phyloP scores from a whole-genome alignment of 1,140 invertebrate genomes.

The Geopemphigus sp. region DNA sequence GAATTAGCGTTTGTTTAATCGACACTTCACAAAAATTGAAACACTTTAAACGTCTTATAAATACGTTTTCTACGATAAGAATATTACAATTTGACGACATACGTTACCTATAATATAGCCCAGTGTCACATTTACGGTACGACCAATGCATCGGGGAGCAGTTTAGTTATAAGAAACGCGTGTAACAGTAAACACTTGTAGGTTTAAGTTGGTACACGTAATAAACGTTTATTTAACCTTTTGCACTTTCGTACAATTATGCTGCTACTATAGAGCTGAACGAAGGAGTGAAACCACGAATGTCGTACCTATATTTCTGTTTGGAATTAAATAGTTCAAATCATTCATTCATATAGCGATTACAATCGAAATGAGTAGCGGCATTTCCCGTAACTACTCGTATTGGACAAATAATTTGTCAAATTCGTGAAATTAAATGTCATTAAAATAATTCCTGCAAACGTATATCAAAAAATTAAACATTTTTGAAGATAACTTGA shows the following conservation, averaged over 20 bases:
- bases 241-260: slow-evolving; percentile 40
- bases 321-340: slow-evolving; percentile 33
- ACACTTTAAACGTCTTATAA: background rate
- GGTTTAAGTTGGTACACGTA: slow-evolving; percentile 35
- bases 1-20: no score
- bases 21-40: background rate
- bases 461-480: no score
- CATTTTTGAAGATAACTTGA: no score
- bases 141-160: slow-evolving; percentile 17
- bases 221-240: slow-evolving; percentile 41
- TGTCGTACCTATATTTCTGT: background rate
- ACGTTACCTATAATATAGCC: slow-evolving; percentile 32
- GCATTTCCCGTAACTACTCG: no score
- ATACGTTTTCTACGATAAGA: background rate
- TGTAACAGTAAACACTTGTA: slow-evolving; percentile 22
- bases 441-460: no score
- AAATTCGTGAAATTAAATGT: no score
- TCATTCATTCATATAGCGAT: background rate
- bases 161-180: slow-evolving; percentile 27
- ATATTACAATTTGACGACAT: background rate
- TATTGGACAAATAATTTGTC: no score
- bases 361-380: no score
- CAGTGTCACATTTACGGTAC: background rate
- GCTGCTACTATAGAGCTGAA: slow-evolving; percentile 30
- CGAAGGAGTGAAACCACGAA: slow-evolving; percentile 14